phyloP scores from a whole-genome alignment of 1,140 invertebrate species.

The Nephila pilipes region DNA sequence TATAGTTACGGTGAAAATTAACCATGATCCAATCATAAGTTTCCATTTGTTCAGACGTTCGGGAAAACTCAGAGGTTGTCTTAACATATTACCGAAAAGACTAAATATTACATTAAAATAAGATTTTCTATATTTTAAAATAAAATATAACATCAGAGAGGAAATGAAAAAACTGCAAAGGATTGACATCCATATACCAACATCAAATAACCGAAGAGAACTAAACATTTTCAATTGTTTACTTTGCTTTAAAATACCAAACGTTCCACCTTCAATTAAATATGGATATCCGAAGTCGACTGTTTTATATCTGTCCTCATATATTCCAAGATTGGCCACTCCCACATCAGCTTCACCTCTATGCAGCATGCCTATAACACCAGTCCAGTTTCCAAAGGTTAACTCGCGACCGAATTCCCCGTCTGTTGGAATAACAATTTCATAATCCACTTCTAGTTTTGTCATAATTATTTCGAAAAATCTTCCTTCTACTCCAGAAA shows the following conservation, averaged over 20 bases:
- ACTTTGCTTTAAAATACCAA: not conserved
- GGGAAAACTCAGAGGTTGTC: not conserved
- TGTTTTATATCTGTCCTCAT: not conserved
- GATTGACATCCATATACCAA: not conserved
- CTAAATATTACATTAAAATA: not conserved
- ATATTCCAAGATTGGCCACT: not conserved
- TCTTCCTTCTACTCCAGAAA: not conserved
- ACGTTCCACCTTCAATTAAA: not conserved
- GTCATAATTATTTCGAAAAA: not conserved
- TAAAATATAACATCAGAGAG: not conserved
- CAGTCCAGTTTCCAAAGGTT: constrained; percentile 15
- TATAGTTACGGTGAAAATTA: not conserved
- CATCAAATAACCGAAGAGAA: not conserved
- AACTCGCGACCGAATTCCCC: not conserved
- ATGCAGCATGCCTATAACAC: not conserved
- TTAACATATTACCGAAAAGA: not conserved
- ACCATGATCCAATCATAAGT: not conserved
- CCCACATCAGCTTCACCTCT: not conserved
- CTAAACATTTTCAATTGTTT: too few species aligned
- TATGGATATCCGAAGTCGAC: not conserved
- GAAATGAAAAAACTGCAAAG: not conserved
- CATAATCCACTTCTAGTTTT: not conserved
- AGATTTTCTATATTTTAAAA: not conserved
- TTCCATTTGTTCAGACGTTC: not conserved
- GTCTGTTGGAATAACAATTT: not conserved